Conservation (phyloP, 2,888 invertebrate species). For the Ichneumoninae sp. region DNA sequence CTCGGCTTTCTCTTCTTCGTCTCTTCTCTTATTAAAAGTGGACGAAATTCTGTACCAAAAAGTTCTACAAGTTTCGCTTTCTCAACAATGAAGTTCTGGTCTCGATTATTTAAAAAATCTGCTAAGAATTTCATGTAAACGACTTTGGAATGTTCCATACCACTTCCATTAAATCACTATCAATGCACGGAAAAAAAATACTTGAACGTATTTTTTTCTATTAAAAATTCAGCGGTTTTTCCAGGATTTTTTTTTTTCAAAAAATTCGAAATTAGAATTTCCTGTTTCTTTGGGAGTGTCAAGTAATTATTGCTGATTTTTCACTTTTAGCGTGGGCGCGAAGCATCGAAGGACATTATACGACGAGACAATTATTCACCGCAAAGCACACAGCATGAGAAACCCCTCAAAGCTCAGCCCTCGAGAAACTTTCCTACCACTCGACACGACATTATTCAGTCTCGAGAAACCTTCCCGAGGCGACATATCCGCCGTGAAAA, state of each 20-base stretch:
- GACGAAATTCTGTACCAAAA: background rate
- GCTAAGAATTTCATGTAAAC: background rate
- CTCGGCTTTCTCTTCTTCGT: background rate
- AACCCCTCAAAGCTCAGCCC: background rate
- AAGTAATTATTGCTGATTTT: too few relatives aligned
- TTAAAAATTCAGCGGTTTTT: too few relatives aligned
- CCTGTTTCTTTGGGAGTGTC: too few relatives aligned
- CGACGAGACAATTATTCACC: background rate
- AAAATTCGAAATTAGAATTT: too few relatives aligned
- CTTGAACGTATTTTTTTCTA: too few relatives aligned
- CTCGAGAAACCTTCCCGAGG: background rate
- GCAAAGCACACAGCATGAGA: background rate
- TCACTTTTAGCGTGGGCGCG: too few relatives aligned
- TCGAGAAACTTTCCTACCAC: background rate
- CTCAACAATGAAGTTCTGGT: background rate
- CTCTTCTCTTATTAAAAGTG: background rate
- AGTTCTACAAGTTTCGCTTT: background rate
- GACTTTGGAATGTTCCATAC: background rate
- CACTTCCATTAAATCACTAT: too few relatives aligned
- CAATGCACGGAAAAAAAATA: too few relatives aligned
- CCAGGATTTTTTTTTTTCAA: too few relatives aligned
- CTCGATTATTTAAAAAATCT: background rate
- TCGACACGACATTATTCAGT: constrained; percentile 43
- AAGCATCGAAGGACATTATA: background rate
- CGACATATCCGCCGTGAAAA: constrained; percentile 41